Percentiles rank a stretch among this genome's conserved stretches.
Evolutionary conservation across 2,113 vertebrate genomes (phyloP).

Genomic region (Oreochromis spilurus): DNA sequence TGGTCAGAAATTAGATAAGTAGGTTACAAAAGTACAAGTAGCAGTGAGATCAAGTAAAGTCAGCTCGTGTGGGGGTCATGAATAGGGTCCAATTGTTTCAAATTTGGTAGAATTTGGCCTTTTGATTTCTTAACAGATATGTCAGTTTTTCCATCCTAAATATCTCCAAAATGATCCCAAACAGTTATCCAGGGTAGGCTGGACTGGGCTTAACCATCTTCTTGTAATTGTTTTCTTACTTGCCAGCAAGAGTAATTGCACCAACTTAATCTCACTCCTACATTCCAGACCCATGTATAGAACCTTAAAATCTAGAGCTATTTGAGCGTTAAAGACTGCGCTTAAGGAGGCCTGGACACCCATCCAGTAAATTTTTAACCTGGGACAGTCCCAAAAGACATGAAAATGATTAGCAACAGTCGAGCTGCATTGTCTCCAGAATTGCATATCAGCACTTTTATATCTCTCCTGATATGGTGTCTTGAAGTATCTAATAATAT

Average conservation of each 20-base stretch:
- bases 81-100: too few species aligned
- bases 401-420: neutral
- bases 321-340: rapidly evolving
- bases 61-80: too few species aligned
- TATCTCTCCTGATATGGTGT: neutral
- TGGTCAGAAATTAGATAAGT: too few species aligned
- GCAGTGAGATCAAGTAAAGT: too few species aligned
- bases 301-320: neutral
- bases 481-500: neutral
- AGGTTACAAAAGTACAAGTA: too few species aligned
- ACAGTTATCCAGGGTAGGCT: neutral
- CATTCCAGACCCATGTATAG: rapidly evolving
- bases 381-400: neutral
- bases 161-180: neutral
- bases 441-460: neutral
- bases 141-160: neutral
- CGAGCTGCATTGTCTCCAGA: rapidly evolving
- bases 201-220: neutral
- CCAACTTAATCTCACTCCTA: neutral
- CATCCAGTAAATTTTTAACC: neutral
- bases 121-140: neutral
- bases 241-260: neutral
- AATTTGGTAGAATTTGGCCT: too few species aligned
- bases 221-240: neutral
- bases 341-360: rapidly evolving